Evolutionary conservation across 2,888 invertebrate genomes (phyloP), one percentile per base, ranked within the genome.

Genomic region (Leptopilina drosophilae): DNA sequence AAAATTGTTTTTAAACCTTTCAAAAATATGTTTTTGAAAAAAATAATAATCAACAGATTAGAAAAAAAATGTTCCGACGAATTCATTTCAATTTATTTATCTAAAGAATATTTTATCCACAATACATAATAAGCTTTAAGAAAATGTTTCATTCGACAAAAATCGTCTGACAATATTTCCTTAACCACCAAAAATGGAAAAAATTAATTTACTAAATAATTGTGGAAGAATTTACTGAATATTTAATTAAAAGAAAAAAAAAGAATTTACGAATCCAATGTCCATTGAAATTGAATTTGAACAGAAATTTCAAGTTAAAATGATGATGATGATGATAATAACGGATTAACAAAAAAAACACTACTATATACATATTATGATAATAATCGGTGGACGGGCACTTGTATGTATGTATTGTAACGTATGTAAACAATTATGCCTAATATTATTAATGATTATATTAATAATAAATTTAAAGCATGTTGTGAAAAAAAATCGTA

Each of bases 371-470:
- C 33, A 33, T 33, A 42, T 42, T 8, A 42, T 42, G 8, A 42
- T 42, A 42, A 42, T 83, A 67, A 83, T 80, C 84, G 84, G 85
- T 87, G 87, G 84, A 85, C 86, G 87, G 88, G 86, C 86, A 86
- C 85, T 87, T 89, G 90, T 90, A 90, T 89, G 90, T 90, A 89
- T 90, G 90, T 90, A 90, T 84, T 89, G 89, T 89, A 90, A 80
- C 88, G 89, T 89, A 88, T 89, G 88, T 88, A 49, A 89, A 88
- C 88, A 88, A 88, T 86, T 88, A 89, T 85, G 89, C 89, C 88
- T 89, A 90, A 89, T 85, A 85, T 87, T 88, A 88, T 86, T 85
- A 85, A 85, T 85, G 87, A 87, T 83, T 86, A 85, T 84, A 82
- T 84, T 86, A 85, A 85, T 78, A 84, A 86, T 83, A 80, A 82